phyloP scores from a whole-genome alignment of 30 jellyfish, hydroid and myxozoan species.

The Nemopilema nomurai region DNA sequence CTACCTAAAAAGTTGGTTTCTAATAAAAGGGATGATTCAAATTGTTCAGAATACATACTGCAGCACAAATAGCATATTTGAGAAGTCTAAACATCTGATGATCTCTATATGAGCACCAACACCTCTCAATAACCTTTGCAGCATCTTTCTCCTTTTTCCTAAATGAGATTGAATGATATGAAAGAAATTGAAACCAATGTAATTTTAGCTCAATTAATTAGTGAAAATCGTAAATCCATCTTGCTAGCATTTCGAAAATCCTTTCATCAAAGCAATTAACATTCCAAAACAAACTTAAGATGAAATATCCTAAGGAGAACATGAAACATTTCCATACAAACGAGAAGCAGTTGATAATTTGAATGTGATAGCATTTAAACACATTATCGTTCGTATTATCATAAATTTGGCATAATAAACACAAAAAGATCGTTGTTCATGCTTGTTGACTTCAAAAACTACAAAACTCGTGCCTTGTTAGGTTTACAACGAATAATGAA shows the following conservation, averaged over 20 bases:
- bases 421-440: neutral
- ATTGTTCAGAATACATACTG: conserved; percentile 53
- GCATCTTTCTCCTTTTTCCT: conserved; percentile 71
- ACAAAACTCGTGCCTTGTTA: too few species aligned
- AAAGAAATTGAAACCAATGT: too few species aligned
- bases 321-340: too few species aligned
- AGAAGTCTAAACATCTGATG: conserved; percentile 80
- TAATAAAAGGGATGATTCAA: neutral
- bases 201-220: too few species aligned
- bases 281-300: too few species aligned
- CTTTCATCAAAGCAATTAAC: too few species aligned
- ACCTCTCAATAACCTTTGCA: conserved; percentile 57
- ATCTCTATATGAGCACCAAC: conserved; percentile 86
- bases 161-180: too few species aligned
- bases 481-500: neutral
- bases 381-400: neutral
- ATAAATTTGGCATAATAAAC: neutral
- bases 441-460: neutral
- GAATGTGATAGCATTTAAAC: too few species aligned
- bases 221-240: too few species aligned
- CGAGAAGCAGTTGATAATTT: too few species aligned
- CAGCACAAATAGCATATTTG: conserved; percentile 79
- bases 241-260: too few species aligned
- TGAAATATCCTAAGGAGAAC: too few species aligned
- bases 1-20: neutral